Base-by-base conservation (phyloP, 2,888 invertebrate species). In the Lypha dubia region DNA sequence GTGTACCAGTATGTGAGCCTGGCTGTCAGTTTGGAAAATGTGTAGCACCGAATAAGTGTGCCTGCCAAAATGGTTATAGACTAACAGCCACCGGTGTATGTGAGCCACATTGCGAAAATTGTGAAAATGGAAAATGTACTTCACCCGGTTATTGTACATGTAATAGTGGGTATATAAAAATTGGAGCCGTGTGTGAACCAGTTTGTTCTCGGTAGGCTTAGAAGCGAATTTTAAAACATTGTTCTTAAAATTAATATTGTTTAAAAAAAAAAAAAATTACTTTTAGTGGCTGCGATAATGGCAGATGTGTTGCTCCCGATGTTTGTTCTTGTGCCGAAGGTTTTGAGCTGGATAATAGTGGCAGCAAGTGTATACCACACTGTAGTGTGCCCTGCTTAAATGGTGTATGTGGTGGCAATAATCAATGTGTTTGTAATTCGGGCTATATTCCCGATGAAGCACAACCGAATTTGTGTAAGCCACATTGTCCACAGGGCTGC, bases 401-500 rank as follows among this genome's bases (percentile, higher is more conserved):
- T 87, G 96, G 95, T 20, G 92, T 93, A 35, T 96, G 96, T 89
- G 93, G 94, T 94, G 96, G 92, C 90, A 92, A 80, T 11, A 94
- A 94, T 85, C 91, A 92, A 0, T 96, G 96, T 89, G 92, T 92
- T 8, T 95, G 95, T 86, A 93, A 93, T 76, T 83, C 91, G 13
- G 95, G 95, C 49, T 94, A 93, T 79, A 86, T 92, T 0, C 79
- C 88, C 38, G 94, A 94, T 85, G 91, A 90, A 2, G 56, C 81
- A 2, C 90, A 90, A 79, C 87, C 87, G 1, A 89, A 90, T 60
- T 93, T 94, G 73, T 95, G 95, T 86, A 87, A 93, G 6, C 94
- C 95, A 0, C 91, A 94, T 85, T 96, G 96, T 87, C 93, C 94
- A 0, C 94, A 94, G n/a, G 96, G 96, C 0, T 96, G 96, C 87